Percentiles rank a stretch among this genome's conserved stretches.
These are phyloP conservation scores for Gobionotothen gibberifrons DNA, from an alignment of 2,797 vertebrate genomes.

Conservation along the genomic window DNA sequence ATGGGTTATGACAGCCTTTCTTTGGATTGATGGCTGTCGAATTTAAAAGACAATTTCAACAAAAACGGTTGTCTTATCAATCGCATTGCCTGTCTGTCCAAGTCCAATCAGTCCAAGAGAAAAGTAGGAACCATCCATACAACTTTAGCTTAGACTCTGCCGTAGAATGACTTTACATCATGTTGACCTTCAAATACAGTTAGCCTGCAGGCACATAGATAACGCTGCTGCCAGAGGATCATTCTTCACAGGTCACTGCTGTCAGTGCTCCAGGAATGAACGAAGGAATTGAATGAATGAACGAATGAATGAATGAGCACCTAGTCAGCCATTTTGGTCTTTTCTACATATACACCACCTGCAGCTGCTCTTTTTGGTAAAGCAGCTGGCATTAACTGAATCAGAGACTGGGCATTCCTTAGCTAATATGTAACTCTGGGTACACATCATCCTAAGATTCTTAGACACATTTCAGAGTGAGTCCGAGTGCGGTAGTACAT, in stretches of 20 bases:
- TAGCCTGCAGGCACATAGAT: not conserved
- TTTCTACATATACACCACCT: not conserved
- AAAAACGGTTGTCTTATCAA: too few relatives aligned
- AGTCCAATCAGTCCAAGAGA: too few relatives aligned
- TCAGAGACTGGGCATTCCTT: not conserved
- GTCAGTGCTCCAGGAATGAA: not conserved
- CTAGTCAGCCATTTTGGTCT: slow-evolving; percentile 8
- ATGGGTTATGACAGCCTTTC: too few relatives aligned
- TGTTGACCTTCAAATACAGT: not conserved
- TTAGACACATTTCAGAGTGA: too few relatives aligned
- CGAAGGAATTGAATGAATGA: not conserved
- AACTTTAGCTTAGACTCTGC: slow-evolving; percentile 7
- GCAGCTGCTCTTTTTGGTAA: not conserved
- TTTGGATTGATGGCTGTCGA: too few relatives aligned
- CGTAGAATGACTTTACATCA: not conserved
- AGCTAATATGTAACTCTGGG: too few relatives aligned
- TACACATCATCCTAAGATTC: too few relatives aligned
- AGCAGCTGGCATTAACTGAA: not conserved
- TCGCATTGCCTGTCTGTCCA: too few relatives aligned
- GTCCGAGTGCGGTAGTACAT: too few relatives aligned
- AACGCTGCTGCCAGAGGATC: not conserved
- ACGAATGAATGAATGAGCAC: not conserved
- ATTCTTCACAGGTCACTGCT: not conserved
- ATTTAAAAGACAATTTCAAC: too few relatives aligned
- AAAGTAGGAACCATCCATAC: not conserved